Conservation (phyloP, 2,113 vertebrate genomes). For the Lagopus muta region DNA sequence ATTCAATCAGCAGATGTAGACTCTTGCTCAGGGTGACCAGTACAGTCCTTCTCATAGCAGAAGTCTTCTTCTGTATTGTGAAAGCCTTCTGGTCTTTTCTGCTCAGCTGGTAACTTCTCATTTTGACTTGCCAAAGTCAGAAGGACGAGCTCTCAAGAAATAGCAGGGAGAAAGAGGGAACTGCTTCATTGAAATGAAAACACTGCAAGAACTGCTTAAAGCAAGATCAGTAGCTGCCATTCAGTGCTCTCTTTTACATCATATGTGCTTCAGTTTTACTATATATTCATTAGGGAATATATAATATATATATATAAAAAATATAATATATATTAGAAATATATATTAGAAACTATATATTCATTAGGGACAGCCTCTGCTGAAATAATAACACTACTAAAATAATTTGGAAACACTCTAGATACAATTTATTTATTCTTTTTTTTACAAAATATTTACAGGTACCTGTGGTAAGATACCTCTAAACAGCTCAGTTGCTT, state of each 20-base stretch:
- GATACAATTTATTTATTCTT: not conserved
- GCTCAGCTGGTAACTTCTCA: not conserved
- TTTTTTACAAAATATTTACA: not conserved
- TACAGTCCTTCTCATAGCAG: not conserved
- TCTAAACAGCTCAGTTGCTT: not conserved
- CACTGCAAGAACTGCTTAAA: not conserved
- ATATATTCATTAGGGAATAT: not conserved
- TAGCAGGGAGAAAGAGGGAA: not conserved
- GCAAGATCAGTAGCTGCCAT: not conserved
- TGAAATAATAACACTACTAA: not conserved
- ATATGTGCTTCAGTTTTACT: not conserved
- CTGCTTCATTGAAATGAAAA: not conserved
- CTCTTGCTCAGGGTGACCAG: not conserved
- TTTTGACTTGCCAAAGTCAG: accelerated
- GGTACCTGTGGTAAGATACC: not conserved
- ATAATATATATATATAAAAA: no score
- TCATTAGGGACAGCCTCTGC: not conserved
- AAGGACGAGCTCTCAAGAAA: not conserved
- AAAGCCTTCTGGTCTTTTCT: not conserved
- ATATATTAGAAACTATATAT: not conserved
- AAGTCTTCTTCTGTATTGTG: not conserved
- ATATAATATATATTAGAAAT: no score
- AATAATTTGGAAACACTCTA: not conserved
- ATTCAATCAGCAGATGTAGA: not conserved
- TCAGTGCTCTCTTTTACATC: not conserved